Base-by-base conservation (phyloP, 2,888 invertebrate species). In the Pyrocoelia pectoralis region DNA sequence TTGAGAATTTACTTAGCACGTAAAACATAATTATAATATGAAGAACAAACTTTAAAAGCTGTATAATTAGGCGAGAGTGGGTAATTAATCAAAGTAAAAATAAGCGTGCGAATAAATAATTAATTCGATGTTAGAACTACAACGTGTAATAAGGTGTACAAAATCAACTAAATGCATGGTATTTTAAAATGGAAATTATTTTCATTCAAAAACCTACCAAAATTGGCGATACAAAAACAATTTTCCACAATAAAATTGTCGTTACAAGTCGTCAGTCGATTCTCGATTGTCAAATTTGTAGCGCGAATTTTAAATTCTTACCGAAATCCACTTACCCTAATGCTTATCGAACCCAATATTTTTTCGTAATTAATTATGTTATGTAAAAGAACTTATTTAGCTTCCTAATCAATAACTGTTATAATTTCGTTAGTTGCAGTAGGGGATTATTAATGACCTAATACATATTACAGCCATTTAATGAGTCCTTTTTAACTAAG, bases 161-260 rank as follows among this genome's bases (percentile, higher is more conserved):
- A n/a, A 33, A 33, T n/a, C 33, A 33, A n/a, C 9, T 3, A n/a
- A 33, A 33, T 3, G 9, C 9, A n/a, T n/a, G 8, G 3, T 43
- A 12, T 8, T 13, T 43, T 2, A 3, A 15, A 43, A 15, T 13
- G 3, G 13, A 13, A 17, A 46, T 5, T 2, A 46, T 55, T 60
- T 60, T 40, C 54, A 60, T 60, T 61, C 56, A 61, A 61, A 61
- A 61, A 61, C 56, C 12, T 40, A 56, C 56, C 61, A 52, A 56
- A 61, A 51, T 52, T 52, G 50, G 56, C 61, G 56, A 50, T 38
- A 28, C 14, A 52, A 55, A 61, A 29, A 51, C 56, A 61, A 56
- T 46, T 46, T 40, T 13, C 52, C 33, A 52, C 59, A 46, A 58
- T 51, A 14, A 17, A n/a, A n/a, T n/a, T 12, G 17, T 41, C 24